A percentile compares a stretch with the other conserved stretches of the same genome.
These are phyloP conservation scores for Uropetala carovei DNA, from an alignment of 2,888 invertebrate species.

Conservation along the genomic window DNA sequence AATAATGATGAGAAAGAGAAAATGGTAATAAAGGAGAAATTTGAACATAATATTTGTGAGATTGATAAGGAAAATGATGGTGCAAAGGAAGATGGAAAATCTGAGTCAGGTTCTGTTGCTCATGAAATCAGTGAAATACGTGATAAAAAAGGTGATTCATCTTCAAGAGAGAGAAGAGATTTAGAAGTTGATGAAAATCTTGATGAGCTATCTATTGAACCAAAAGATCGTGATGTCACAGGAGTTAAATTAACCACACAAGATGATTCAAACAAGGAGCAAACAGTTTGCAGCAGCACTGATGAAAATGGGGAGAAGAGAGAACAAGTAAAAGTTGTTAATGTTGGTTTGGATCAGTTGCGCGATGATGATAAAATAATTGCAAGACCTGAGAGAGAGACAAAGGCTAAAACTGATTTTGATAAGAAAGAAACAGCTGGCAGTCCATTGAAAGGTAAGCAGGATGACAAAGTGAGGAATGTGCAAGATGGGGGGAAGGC, in stretches of 20 bases:
- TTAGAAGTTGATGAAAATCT: slow-evolving; percentile 36
- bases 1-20: background rate
- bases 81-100: background rate
- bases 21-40: background rate
- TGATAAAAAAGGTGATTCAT: background rate
- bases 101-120: background rate
- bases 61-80: slow-evolving; percentile 1
- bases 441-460: slow-evolving; percentile 68
- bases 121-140: background rate
- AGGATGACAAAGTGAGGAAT: slow-evolving; percentile 71
- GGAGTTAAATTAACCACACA: background rate
- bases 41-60: background rate
- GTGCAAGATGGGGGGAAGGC: background rate
- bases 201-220: background rate
- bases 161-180: background rate
- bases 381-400: slow-evolving; percentile 75
- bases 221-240: background rate
- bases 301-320: slow-evolving; percentile 71
- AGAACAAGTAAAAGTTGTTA: slow-evolving; percentile 74
- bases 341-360: slow-evolving; percentile 42
- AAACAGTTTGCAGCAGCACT: background rate
- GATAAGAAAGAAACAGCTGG: slow-evolving; percentile 61
- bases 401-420: slow-evolving; percentile 69
- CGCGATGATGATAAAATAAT: slow-evolving; percentile 71
- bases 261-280: background rate